Evolutionary conservation across 2,113 vertebrate genomes (phyloP).

Genomic region (Herpailurus yagouaroundi): DNA sequence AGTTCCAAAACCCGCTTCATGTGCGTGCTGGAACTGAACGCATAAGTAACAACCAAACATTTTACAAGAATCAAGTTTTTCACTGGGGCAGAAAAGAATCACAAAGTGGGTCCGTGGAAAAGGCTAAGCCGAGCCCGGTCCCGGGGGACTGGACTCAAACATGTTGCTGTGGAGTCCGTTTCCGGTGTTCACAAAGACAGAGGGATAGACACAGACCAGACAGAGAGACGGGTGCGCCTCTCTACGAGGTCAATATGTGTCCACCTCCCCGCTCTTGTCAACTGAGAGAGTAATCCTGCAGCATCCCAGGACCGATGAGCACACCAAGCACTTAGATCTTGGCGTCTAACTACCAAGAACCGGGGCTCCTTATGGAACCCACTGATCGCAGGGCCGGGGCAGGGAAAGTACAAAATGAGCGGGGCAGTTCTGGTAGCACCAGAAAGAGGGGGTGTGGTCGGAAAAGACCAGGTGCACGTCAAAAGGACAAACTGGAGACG

Average conservation of each 20-base stretch:
- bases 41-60: neutral
- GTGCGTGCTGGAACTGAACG: neutral
- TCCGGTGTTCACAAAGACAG: neutral
- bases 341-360: neutral
- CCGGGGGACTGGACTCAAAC: neutral
- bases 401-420: neutral
- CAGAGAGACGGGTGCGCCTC: no score
- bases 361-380: neutral
- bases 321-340: neutral
- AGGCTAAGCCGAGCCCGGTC: neutral
- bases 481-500: neutral
- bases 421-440: rapidly evolving
- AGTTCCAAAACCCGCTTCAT: neutral
- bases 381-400: neutral
- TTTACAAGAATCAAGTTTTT: neutral
- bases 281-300: no score
- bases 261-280: neutral
- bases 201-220: neutral
- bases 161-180: neutral
- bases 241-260: no score
- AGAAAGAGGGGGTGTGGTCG: neutral
- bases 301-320: neutral
- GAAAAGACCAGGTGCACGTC: neutral
- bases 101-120: neutral
- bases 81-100: neutral